phyloP scores from a whole-genome alignment of 37 sponge, comb jelly and placozoan species.

The Ianthella basta region DNA sequence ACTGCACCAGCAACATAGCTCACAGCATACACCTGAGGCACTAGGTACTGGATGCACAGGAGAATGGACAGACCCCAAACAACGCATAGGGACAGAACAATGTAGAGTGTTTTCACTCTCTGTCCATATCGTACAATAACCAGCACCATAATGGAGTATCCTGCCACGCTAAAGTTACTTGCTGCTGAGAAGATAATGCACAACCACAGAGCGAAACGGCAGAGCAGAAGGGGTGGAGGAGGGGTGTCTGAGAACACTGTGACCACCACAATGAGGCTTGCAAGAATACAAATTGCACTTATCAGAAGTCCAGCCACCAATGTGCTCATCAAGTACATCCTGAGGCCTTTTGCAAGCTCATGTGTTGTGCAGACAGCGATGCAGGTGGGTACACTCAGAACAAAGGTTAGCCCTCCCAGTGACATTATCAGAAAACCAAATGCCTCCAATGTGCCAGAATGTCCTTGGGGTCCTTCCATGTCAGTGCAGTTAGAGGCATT shows the following conservation, averaged over 20 bases:
- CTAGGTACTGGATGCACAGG: no score
- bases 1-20: not conserved
- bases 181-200: no score
- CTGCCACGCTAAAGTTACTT: no score
- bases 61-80: no score
- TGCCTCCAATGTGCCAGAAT: no score
- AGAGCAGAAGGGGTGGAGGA: not conserved
- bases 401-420: not conserved
- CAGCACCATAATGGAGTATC: no score
- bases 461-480: no score
- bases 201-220: not conserved
- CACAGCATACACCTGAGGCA: constrained; percentile 2
- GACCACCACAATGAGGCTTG: not conserved
- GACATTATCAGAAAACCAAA: no score
- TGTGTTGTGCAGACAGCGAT: not conserved
- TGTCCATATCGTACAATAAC: no score
- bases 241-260: not conserved
- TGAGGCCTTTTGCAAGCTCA: not conserved
- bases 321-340: not conserved
- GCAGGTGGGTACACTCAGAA: not conserved
- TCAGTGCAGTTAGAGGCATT: no score
- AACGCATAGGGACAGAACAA: no score
- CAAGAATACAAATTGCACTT: not conserved
- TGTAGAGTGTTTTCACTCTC: no score
- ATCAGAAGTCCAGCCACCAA: not conserved